These are phyloP conservation scores for Heterodera schachtii DNA, from an alignment of 1,140 invertebrate genomes.

Conservation along the genomic window DNA sequence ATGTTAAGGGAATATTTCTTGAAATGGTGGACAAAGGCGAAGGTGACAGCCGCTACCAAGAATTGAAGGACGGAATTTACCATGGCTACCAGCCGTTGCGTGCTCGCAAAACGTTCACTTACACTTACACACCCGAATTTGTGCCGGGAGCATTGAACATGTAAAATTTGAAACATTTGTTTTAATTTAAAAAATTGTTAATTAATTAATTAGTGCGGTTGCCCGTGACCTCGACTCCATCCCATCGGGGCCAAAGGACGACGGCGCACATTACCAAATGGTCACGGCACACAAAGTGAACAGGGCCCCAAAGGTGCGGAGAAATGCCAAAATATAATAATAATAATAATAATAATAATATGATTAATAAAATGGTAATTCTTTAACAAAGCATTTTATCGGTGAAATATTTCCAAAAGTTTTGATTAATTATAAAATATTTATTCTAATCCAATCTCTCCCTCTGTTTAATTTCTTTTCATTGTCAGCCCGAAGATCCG, in stretches of 20 bases:
- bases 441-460: too few relatives aligned
- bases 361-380: too few relatives aligned
- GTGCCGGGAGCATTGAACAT: slow-evolving; percentile 35
- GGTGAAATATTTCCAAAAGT: too few relatives aligned
- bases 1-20: too few relatives aligned
- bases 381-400: too few relatives aligned
- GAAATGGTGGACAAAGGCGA: slow-evolving; percentile 31
- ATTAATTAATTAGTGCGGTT: slow-evolving; percentile 20
- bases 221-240: slow-evolving; percentile 35
- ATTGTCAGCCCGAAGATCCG: slow-evolving; percentile 20
- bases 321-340: too few relatives aligned
- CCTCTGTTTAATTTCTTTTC: neutral
- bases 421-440: too few relatives aligned
- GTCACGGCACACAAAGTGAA: slow-evolving; percentile 31
- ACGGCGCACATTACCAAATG: slow-evolving; percentile 31
- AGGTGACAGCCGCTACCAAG: slow-evolving; percentile 32
- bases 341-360: too few relatives aligned
- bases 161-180: slow-evolving; percentile 3
- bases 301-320: slow-evolving; percentile 21
- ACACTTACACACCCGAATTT: slow-evolving; percentile 26
- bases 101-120: slow-evolving; percentile 24
- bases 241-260: slow-evolving; percentile 30
- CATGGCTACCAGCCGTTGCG: slow-evolving; percentile 33
- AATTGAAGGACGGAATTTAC: slow-evolving; percentile 33
- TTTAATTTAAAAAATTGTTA: neutral